Base-by-base conservation (phyloP, 2,113 vertebrate genomes). In the Eudorcas thomsonii region DNA sequence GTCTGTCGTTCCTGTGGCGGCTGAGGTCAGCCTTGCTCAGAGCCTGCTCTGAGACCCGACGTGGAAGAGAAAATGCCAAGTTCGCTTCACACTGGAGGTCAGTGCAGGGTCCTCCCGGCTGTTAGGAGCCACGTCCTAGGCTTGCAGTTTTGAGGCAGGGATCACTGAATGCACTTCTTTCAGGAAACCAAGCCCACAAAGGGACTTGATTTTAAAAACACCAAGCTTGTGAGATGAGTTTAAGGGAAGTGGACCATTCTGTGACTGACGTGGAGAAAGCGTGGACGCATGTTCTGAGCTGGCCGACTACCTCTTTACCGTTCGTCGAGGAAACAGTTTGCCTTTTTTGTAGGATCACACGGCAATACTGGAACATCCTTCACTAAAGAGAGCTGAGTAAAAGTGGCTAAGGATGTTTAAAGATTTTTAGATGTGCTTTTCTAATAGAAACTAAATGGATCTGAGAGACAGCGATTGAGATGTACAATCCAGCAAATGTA, bases 261-360 rank as follows among this genome's bases (percentile, higher is more conserved):
- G 59, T 28, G 57, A 26, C 26, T 11, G 48, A 12, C 5, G 0
- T 2, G 5, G 85, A 30, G 67, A 28, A 26, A 13, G 48, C 5
- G 3, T 10, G 0, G 11, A 3, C 7, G 45, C 25, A 1, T 6
- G 8, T 11, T 16, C 50, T 3, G 52, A n/a, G 60, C 17, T 10
- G 16, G 52, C 15, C 39, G 0, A 6, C 13, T 2, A 4, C 52
- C 30, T 8, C 0, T 36, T 43, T 5, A 8, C 1, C 16, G 12
- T 64, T 45, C 3, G 6, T 1, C 25, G 14, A 52, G 43, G 59
- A 30, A 45, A 28, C 28, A 3, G 50, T 33, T 81, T 50, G 77
- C 23, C 23, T n/a, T 92, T 71, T 39, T 11, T 50, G 13, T 3
- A 1, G 3, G 77, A 8, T 2, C 59, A n/a, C 43, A 81, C 0